Conservation (phyloP, 1,140 invertebrate species). For the Tachypleus tridentatus region DNA sequence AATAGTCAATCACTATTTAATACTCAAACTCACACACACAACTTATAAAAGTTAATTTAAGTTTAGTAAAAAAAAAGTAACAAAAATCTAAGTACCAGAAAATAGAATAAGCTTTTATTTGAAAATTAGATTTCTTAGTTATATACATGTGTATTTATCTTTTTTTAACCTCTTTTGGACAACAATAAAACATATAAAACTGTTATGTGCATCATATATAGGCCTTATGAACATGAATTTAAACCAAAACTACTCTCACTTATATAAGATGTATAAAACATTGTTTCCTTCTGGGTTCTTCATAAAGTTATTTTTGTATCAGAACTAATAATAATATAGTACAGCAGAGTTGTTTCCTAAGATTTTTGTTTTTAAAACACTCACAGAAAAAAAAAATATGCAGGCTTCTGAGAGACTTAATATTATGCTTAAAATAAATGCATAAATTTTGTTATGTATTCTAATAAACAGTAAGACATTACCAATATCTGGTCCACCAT, state of each 20-base stretch:
- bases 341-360: background rate
- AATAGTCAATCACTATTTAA: slow-evolving; percentile 2
- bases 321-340: too few species aligned
- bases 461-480: background rate
- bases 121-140: too few species aligned
- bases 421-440: background rate
- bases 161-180: too few species aligned
- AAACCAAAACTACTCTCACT: too few species aligned
- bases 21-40: slow-evolving; percentile 5
- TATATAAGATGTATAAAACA: too few species aligned
- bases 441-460: background rate
- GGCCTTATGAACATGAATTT: too few species aligned
- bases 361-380: background rate
- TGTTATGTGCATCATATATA: too few species aligned
- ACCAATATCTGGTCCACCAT: slow-evolving; percentile 31
- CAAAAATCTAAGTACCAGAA: background rate
- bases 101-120: background rate
- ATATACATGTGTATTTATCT: too few species aligned
- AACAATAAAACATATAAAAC: too few species aligned
- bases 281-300: too few species aligned
- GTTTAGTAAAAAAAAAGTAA: background rate
- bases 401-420: background rate
- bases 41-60: slow-evolving; percentile 4
- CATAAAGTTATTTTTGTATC: too few species aligned
- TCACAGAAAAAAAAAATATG: background rate